phyloP scores from a whole-genome alignment of 2,888 invertebrate species.

The Acronicta aceris region DNA sequence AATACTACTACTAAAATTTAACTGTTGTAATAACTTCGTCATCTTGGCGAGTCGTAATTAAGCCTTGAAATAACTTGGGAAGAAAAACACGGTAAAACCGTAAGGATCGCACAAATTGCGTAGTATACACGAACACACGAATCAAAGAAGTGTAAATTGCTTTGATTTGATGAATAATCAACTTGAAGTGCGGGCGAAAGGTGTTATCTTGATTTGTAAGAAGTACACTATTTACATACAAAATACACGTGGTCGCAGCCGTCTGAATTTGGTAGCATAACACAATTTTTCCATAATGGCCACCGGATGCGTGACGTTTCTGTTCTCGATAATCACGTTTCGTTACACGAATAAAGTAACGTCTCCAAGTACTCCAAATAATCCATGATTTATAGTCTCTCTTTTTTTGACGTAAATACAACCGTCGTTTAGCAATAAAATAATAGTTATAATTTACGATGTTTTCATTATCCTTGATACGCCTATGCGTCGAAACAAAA shows the following conservation, averaged over 20 bases:
- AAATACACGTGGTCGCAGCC: constrained; percentile 52
- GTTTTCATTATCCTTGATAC: not conserved
- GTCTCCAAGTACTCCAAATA: not conserved
- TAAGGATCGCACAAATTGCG: constrained; percentile 71
- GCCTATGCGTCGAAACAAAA: constrained; percentile 8
- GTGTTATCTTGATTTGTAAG: constrained; percentile 48
- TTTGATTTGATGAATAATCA: constrained; percentile 60
- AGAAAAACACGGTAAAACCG: constrained; percentile 83
- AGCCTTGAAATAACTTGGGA: constrained; percentile 80
- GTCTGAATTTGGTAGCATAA: constrained; percentile 71
- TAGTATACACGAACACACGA: constrained; percentile 66
- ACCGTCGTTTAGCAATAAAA: not conserved
- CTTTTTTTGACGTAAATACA: not conserved
- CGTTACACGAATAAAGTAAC: constrained; percentile 49
- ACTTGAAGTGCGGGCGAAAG: constrained; percentile 64
- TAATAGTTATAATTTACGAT: fast-evolving
- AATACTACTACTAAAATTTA: constrained; percentile 89
- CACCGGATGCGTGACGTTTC: constrained; percentile 80
- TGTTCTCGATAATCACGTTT: constrained; percentile 59
- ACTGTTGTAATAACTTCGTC: constrained; percentile 88
- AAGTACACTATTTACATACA: constrained; percentile 60
- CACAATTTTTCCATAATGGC: constrained; percentile 78
- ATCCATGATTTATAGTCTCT: not conserved
- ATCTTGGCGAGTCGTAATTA: constrained; percentile 85
- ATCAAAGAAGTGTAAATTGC: constrained; percentile 63